Evolutionary conservation across 1,140 invertebrate genomes (phyloP), one percentile per base, ranked within the genome.

Genomic region (Panonychus citri): DNA sequence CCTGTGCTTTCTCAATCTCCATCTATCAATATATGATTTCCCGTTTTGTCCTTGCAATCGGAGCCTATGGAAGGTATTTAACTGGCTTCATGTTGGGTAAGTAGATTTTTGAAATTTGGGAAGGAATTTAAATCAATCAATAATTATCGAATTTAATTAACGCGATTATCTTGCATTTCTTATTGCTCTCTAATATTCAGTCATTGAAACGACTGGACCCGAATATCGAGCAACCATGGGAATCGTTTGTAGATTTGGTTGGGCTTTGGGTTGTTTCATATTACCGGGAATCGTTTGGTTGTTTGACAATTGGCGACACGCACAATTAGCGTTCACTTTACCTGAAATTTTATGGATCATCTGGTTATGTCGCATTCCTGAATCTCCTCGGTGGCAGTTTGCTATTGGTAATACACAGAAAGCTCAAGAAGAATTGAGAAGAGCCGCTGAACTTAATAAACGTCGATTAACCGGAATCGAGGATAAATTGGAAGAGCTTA

Each of bases 201-300:
- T 81, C 55, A 73, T 86, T 66, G 84, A 88, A 71, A 82, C 83
- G 77, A 81, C 85, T 17, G 81, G 82, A 1, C 78, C 81, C 0
- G 71, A 73, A 39, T 81, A 80, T 65, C 73, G 84, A 50, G 40
- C 72, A 82, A 49, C 80, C 81, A 51, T 83, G 82, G 17, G 78
- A 83, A 46, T 77, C 80, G 10, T 78, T 77, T 62, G 79, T 82
- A 37, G 51, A 69, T 75, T 81, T 68, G 83, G 83, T 66, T 88
- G 85, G 69, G 81, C 81, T 1, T 63, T 77, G 25, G 84, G 83
- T 30, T 82, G 81, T 54, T 76, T 84, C 65, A 68, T 81, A 37
- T 79, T 80, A 2, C 78, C 80, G 4, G 71, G 68, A 1, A 78
- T 83, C 64, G 83, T 80, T 2, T 83, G 79, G 66, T 75, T 77